These are phyloP conservation scores for Unio pictorum DNA, from an alignment of 2,888 invertebrate genomes.

Conservation along the genomic window DNA sequence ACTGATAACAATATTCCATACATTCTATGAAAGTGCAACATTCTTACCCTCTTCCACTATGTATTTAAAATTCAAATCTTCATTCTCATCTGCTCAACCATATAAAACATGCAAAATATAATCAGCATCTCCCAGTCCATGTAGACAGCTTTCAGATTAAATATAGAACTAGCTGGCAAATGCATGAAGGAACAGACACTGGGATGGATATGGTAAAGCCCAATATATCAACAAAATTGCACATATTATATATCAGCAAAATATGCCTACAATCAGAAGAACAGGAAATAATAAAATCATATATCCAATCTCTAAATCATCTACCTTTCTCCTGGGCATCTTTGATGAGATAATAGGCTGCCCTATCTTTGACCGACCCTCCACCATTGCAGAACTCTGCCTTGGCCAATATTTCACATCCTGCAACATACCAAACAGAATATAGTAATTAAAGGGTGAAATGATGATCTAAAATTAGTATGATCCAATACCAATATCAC, in stretches of 20 bases:
- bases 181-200: too few species aligned
- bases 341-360: constrained; percentile 67
- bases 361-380: constrained; percentile 71
- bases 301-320: not conserved
- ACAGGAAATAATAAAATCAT: not conserved
- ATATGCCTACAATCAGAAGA: not conserved
- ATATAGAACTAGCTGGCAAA: too few species aligned
- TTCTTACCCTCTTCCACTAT: too few species aligned
- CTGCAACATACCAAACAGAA: constrained; percentile 28
- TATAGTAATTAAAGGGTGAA: not conserved
- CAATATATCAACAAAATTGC: too few species aligned
- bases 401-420: constrained; percentile 71
- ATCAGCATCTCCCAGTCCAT: too few species aligned
- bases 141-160: too few species aligned
- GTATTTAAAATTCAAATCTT: too few species aligned
- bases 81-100: too few species aligned
- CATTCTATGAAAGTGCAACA: too few species aligned
- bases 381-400: constrained; percentile 71
- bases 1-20: too few species aligned
- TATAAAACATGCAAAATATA: too few species aligned
- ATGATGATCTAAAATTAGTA: not conserved
- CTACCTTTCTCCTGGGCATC: constrained; percentile 66
- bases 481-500: not conserved
- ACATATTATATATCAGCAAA: not conserved
- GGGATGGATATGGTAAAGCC: too few species aligned